phyloP scores from a whole-genome alignment of 2,113 vertebrate genomes.

The human (Homo sapiens) region GRCh38 chr3:37224501-37225000 shows the following conservation, averaged over 20 bases:
- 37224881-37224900: background rate
- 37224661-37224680: no score
- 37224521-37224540: no score
- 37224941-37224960: background rate
- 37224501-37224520: no score
- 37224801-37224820: background rate
- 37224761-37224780: background rate
- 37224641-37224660: no score
- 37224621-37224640: no score
- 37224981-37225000: background rate
- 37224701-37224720: no score
- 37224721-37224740: no score
- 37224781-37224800: background rate
- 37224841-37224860: background rate
- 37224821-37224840: background rate
- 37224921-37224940: background rate
- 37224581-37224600: no score
- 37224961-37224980: background rate
- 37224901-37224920: background rate
- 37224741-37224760: background rate
- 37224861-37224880: background rate
- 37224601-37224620: no score
- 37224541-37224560: no score
- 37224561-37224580: no score
- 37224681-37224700: no score